Evolutionary conservation across 2,888 invertebrate genomes (phyloP), one percentile per base, ranked within the genome.

Genomic region (Neoitamus cyanurus): DNA sequence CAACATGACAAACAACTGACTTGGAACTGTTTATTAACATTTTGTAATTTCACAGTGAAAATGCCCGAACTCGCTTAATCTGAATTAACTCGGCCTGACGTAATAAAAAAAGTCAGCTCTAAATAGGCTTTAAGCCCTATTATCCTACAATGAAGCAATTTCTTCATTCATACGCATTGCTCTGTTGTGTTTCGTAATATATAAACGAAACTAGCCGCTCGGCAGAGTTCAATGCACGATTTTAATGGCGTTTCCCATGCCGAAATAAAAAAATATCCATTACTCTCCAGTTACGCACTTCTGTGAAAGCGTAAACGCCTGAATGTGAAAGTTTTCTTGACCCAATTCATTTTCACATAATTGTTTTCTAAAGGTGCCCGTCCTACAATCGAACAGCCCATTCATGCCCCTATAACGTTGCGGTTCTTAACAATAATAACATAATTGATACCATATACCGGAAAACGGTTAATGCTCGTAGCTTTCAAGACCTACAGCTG

Each of bases 281-380:
- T 58, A 58, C 58, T 58, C 58, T 58, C 58, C 58, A 58, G 58
- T 58, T 58, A 58, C 58, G 58, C 58, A 58, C 58, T 58, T 42
- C 58, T 58, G 58, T 58, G 58, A 58, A 58, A 58, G 58, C 58
- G 58, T 58, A 58, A 58, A 58, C 58, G 58, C 58, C 58, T 58
- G 58, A 58, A 58, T 58, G 58, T 58, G 58, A 58, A 58, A 58
- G 58, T 58, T 58, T 58, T 58, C 58, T 58, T 58, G 58, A 58
- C 58, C 58, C 58, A 58, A 58, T 58, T 58, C 58, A 58, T 58
- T 58, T 58, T 58, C 58, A 58, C 25, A 58, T 58, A 58, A 58
- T 58, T 58, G 58, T 58, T 58, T 58, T 58, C 58, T 58, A 58
- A 58, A 58, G 58, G 58, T 58, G 20, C 42, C 42, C 58, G 58